These are phyloP conservation scores for Brachionus paranguensis DNA, from an alignment of 1,140 invertebrate genomes.

Conservation along the genomic window DNA sequence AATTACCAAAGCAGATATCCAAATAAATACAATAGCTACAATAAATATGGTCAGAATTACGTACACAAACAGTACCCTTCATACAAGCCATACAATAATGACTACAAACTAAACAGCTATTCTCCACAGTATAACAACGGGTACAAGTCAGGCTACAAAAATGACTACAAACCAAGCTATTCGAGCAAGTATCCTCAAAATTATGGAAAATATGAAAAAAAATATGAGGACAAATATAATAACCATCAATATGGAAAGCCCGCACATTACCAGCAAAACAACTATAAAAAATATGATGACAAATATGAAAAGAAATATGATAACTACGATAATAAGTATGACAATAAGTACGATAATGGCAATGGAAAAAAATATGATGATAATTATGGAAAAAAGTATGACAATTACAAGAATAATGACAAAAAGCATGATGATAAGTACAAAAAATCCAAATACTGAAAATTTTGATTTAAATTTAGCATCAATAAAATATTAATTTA, in stretches of 20 bases:
- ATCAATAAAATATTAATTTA: not conserved
- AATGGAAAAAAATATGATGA: not conserved
- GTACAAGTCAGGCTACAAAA: not conserved
- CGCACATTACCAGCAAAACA: not conserved
- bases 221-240: not conserved
- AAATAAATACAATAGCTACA: not conserved
- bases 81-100: not conserved
- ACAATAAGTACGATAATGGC: not conserved
- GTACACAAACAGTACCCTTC: not conserved
- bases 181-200: not conserved
- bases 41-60: not conserved
- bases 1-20: not conserved
- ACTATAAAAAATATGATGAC: not conserved
- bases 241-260: not conserved
- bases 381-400: not conserved
- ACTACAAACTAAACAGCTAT: not conserved
- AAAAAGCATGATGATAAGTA: not conserved
- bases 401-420: not conserved
- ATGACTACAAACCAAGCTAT: not conserved
- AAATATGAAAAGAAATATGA: slow-evolving; percentile 8
- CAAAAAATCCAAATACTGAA: not conserved
- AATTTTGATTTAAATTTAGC: not conserved
- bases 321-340: not conserved
- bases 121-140: not conserved
- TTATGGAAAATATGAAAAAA: not conserved